These are phyloP conservation scores for Erebia aethiops DNA, from an alignment of 2,888 invertebrate genomes.

Conservation along the genomic window DNA sequence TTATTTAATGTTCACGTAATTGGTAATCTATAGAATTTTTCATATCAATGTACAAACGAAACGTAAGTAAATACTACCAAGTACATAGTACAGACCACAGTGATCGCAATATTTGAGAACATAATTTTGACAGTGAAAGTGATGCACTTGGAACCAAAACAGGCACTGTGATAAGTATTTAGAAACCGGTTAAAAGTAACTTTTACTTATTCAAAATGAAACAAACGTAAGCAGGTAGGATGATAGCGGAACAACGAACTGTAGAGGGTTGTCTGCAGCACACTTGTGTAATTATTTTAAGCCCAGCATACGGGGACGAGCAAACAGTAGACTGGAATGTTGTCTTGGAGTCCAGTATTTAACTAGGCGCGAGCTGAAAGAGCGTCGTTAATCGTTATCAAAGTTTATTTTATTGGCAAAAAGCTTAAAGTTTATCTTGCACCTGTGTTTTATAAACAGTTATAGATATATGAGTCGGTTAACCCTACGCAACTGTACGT, in stretches of 20 bases:
- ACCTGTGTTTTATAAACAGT: constrained; percentile 8
- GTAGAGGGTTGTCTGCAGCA: constrained; percentile 56
- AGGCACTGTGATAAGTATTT: constrained; percentile 42
- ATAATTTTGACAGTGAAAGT: constrained; percentile 66
- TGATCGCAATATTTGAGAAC: constrained; percentile 18
- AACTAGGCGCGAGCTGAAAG: neutral
- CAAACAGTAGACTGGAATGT: constrained; percentile 70
- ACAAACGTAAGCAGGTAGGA: constrained; percentile 48
- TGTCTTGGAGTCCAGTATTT: constrained; percentile 39
- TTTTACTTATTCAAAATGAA: constrained; percentile 33
- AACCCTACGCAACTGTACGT: neutral
- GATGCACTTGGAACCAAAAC: constrained; percentile 49
- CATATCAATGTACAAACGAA: constrained; percentile 18
- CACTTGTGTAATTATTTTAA: constrained; percentile 82
- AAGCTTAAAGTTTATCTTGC: neutral
- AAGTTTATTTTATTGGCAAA: neutral
- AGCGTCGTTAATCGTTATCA: constrained; percentile 11
- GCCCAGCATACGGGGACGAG: constrained; percentile 67
- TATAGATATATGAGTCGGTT: neutral
- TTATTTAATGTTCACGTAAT: constrained; percentile 22
- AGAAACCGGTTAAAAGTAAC: constrained; percentile 59
- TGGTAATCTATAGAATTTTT: constrained; percentile 15
- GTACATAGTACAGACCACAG: constrained; percentile 23
- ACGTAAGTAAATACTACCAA: neutral
- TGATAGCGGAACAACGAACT: constrained; percentile 61